phyloP scores from a whole-genome alignment of 2,113 vertebrate genomes.

The Gopherus evgoodei region DNA sequence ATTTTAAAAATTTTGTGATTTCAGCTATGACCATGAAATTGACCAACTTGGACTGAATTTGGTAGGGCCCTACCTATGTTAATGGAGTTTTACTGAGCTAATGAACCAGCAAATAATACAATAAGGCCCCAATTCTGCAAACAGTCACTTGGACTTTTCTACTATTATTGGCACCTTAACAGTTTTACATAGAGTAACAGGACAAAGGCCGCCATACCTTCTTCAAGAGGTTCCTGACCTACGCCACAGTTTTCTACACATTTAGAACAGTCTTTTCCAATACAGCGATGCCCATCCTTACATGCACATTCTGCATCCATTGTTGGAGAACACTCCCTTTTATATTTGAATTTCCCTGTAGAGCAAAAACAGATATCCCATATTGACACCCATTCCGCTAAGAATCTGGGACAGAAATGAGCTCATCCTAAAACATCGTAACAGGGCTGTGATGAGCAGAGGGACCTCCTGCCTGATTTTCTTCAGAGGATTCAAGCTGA shows the following conservation, averaged over 20 bases:
- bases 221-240: constrained; percentile 9
- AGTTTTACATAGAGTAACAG: background rate
- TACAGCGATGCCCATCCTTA: constrained; percentile 37
- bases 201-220: constrained; percentile 33
- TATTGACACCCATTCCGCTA: rapidly evolving
- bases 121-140: background rate
- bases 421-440: background rate
- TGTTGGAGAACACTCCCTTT: background rate
- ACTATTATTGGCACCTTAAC: background rate
- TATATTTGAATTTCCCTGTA: constrained; percentile 29
- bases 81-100: background rate
- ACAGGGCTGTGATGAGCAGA: background rate
- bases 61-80: background rate
- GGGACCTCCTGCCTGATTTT: background rate
- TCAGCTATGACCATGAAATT: too few species aligned
- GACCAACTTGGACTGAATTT: too few species aligned
- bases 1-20: too few species aligned
- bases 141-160: background rate
- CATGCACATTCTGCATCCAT: constrained; percentile 59
- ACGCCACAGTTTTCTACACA: constrained; percentile 19
- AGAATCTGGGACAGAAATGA: rapidly evolving
- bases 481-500: background rate
- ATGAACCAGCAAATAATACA: background rate
- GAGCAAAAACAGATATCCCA: rapidly evolving
- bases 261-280: background rate